Percentiles rank a stretch among this genome's conserved stretches.
Evolutionary conservation across 2,797 vertebrate genomes (phyloP).

Genomic region (Otus scops): DNA sequence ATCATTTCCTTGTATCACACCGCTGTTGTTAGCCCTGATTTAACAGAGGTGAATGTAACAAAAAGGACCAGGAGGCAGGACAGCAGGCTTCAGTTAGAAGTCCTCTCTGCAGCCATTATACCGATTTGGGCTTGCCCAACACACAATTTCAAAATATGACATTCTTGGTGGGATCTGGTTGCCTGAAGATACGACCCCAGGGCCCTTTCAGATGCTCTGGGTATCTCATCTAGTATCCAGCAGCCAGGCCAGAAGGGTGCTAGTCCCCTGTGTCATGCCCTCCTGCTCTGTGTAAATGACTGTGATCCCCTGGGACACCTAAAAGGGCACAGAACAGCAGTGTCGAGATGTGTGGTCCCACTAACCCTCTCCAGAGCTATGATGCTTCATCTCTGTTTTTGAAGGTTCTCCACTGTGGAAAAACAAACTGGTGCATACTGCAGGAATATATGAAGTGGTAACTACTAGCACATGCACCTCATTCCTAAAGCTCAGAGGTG

Average conservation of each 20-base stretch:
- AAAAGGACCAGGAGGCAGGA: not conserved
- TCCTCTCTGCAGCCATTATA: not conserved
- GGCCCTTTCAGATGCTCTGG: not conserved
- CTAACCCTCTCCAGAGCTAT: not conserved
- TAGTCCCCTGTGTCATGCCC: not conserved
- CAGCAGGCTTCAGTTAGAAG: not conserved
- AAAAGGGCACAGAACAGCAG: not conserved
- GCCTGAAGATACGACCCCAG: not conserved
- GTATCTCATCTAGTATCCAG: not conserved
- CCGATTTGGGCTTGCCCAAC: not conserved
- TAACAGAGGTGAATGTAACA: not conserved
- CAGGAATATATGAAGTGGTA: not conserved
- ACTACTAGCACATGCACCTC: not conserved
- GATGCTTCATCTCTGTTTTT: not conserved
- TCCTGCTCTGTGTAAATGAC: not conserved
- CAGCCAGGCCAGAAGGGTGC: not conserved
- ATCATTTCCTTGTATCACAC: too few species aligned
- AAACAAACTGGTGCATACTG: not conserved
- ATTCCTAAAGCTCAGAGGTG: not conserved
- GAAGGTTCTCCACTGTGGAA: not conserved
- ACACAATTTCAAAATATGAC: not conserved
- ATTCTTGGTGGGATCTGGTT: not conserved
- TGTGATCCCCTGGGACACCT: not conserved
- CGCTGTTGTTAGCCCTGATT: not conserved
- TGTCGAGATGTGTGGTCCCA: fast-evolving